A percentile compares a stretch with the other conserved stretches of the same genome.
These are phyloP conservation scores for Hypsopygia costalis DNA, from an alignment of 2,888 invertebrate species.

Conservation along the genomic window DNA sequence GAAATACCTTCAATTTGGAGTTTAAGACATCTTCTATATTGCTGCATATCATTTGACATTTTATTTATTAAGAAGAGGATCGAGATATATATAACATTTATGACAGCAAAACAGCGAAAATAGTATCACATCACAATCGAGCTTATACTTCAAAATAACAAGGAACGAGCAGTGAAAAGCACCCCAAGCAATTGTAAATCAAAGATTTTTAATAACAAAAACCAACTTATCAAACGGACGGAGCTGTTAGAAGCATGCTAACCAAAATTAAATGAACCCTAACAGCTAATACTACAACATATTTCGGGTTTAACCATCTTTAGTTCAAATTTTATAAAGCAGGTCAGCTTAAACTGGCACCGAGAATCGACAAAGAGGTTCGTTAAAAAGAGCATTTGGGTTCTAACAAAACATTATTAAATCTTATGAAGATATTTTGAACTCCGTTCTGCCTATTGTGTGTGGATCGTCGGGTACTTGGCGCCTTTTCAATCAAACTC, in stretches of 20 bases:
- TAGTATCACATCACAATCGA: not conserved
- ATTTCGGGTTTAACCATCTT: slow-evolving; percentile 7
- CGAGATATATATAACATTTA: too few species aligned
- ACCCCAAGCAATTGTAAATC: slow-evolving; percentile 31
- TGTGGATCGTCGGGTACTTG: slow-evolving; percentile 33
- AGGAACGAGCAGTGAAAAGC: slow-evolving; percentile 16
- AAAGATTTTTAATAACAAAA: slow-evolving; percentile 56
- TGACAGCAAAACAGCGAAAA: too few species aligned
- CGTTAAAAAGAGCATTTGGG: slow-evolving; percentile 61
- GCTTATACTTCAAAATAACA: not conserved
- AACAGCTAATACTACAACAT: slow-evolving; percentile 13
- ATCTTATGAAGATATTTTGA: slow-evolving; percentile 58
- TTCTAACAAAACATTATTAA: slow-evolving; percentile 72
- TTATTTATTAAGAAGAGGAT: too few species aligned
- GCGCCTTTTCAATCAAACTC: slow-evolving; percentile 41
- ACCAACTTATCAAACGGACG: slow-evolving; percentile 55
- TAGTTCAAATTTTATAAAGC: slow-evolving; percentile 13
- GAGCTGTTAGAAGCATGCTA: slow-evolving; percentile 25
- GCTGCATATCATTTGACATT: too few species aligned
- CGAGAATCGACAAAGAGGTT: slow-evolving; percentile 50
- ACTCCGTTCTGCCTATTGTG: slow-evolving; percentile 35
- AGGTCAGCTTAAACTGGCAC: slow-evolving; percentile 37
- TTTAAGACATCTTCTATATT: too few species aligned
- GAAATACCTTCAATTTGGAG: too few species aligned
- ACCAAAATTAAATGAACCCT: slow-evolving; percentile 41